Evolutionary conservation across 2,113 vertebrate genomes (phyloP).

Genomic region (Puntigrus tetrazona): DNA sequence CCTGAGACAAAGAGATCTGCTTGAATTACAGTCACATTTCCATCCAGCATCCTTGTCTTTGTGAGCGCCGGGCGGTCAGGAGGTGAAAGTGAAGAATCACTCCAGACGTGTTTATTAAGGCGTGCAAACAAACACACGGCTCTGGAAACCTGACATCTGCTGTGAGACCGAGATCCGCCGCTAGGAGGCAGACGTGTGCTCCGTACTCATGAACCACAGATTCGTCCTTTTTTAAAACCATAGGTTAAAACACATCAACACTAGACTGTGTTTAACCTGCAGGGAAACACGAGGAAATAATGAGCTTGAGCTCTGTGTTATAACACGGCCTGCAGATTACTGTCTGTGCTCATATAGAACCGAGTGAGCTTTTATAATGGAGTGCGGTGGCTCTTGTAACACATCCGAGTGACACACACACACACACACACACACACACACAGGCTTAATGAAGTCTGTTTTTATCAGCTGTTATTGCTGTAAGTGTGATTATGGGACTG

Average conservation of each 20-base stretch:
- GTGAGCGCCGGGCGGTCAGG: background rate
- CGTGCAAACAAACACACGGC: background rate
- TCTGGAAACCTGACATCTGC: background rate
- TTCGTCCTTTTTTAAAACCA: no score
- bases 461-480: constrained; percentile 75
- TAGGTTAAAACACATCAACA: background rate
- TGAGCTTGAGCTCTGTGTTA: background rate
- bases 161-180: background rate
- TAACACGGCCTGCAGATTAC: background rate
- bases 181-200: constrained; percentile 11
- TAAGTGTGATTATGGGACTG: constrained; percentile 77
- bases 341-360: background rate
- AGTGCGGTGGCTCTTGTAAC: constrained; percentile 43
- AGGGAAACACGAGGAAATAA: background rate
- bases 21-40: constrained; percentile 42
- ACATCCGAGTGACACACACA: constrained; percentile 46
- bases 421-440: constrained; percentile 48
- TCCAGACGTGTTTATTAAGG: background rate
- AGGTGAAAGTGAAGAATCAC: background rate
- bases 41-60: constrained; percentile 12
- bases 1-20: constrained; percentile 12
- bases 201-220: background rate
- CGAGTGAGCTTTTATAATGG: background rate
- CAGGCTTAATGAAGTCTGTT: constrained; percentile 70
- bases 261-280: background rate